Evolutionary conservation across 2,113 vertebrate genomes (phyloP).

Genomic region (Oreocharis arfaki): DNA sequence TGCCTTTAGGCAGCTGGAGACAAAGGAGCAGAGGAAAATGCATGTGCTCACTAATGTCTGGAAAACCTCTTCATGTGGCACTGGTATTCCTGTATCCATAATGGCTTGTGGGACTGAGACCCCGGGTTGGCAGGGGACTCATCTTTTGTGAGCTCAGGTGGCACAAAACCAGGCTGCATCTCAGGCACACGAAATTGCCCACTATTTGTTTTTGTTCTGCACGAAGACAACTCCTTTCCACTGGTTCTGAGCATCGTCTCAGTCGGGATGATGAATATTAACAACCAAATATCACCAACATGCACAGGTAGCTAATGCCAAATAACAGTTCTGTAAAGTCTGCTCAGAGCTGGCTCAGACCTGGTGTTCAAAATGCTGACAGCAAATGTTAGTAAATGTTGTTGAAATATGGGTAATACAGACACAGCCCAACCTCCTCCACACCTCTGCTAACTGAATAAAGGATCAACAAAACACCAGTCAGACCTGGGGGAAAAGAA

Average conservation of each 20-base stretch:
- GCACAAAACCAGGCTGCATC: neutral
- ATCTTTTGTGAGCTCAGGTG: neutral
- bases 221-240: neutral
- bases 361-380: neutral
- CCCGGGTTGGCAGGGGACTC: neutral
- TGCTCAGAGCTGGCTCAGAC: neutral
- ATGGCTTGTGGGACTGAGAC: neutral
- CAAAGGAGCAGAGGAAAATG: neutral
- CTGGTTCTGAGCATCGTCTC: neutral
- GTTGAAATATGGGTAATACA: neutral
- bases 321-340: neutral
- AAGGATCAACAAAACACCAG: neutral
- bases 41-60: neutral
- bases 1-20: neutral
- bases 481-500: neutral
- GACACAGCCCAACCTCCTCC: neutral
- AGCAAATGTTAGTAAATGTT: neutral
- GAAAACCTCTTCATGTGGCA: neutral
- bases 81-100: neutral
- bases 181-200: neutral
- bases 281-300: neutral
- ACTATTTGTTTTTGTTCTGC: neutral
- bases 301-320: neutral
- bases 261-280: neutral
- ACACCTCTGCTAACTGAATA: neutral